Evolutionary conservation across 2,888 invertebrate species (phyloP).

Genomic region (Hirtodrosophila cameraria): DNA sequence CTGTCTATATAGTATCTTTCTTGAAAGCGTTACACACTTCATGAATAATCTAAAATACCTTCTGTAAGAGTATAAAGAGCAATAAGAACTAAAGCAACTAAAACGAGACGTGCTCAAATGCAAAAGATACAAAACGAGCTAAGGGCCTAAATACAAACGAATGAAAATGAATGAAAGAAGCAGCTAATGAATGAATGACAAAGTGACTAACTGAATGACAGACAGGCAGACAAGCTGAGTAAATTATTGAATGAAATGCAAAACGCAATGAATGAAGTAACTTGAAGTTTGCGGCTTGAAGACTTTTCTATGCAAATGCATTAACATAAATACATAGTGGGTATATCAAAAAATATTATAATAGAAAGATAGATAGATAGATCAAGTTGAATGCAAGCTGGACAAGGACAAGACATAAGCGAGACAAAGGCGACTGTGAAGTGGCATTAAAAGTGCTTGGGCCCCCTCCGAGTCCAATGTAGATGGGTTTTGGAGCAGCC

Average conservation of each 20-base stretch:
- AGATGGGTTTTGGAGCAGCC: background rate
- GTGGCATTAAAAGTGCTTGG: conserved; percentile 18
- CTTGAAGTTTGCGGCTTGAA: conserved; percentile 22
- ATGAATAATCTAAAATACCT: too few relatives aligned
- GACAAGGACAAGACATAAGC: conserved; percentile 33
- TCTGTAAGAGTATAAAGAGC: background rate
- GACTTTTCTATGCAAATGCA: conserved; percentile 26
- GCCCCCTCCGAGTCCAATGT: background rate
- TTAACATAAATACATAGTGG: conserved; percentile 25
- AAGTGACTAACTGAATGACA: conserved; percentile 32
- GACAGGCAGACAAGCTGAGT: conserved; percentile 17
- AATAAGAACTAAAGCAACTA: conserved; percentile 24
- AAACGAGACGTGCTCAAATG: conserved; percentile 61
- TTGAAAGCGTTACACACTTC: too few relatives aligned
- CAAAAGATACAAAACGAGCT: conserved; percentile 49
- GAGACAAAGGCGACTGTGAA: conserved; percentile 19
- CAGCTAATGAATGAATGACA: conserved; percentile 58
- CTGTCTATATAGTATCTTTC: too few relatives aligned
- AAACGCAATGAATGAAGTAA: conserved; percentile 9
- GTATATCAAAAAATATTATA: conserved; percentile 47
- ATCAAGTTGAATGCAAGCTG: conserved; percentile 50
- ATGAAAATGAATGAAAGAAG: conserved; percentile 40
- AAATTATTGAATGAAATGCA: conserved; percentile 52
- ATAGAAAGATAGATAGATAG: conserved; percentile 51
- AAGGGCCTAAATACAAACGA: conserved; percentile 30